phyloP scores from a whole-genome alignment of 2,797 vertebrate species.

The Propithecus deckenii region DNA sequence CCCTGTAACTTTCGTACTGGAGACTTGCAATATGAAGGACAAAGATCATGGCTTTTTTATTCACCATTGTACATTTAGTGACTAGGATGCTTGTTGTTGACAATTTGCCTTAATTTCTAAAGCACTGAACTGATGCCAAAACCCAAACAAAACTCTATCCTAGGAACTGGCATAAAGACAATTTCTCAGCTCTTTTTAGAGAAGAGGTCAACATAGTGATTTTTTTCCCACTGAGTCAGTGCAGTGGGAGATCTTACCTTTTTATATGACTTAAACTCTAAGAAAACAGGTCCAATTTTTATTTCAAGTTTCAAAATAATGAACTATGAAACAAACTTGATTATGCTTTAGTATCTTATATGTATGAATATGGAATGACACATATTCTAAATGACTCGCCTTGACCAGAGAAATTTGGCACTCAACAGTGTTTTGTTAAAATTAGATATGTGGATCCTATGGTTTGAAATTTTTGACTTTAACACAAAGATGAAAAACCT shows the following conservation, averaged over 20 bases:
- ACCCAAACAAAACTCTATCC: not conserved
- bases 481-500: slow-evolving; percentile 48
- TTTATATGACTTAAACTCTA: slow-evolving; percentile 22
- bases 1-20: not conserved
- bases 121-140: not conserved
- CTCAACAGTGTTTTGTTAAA: slow-evolving; percentile 42
- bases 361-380: not conserved
- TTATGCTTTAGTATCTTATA: not conserved
- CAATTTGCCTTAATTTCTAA: not conserved
- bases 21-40: not conserved
- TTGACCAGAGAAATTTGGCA: slow-evolving; percentile 13
- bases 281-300: slow-evolving; percentile 38
- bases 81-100: not conserved
- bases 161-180: not conserved
- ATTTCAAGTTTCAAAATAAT: slow-evolving; percentile 43
- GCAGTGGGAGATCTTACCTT: not conserved
- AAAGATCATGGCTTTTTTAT: not conserved
- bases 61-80: not conserved
- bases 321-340: not conserved
- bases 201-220: not conserved
- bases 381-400: not conserved
- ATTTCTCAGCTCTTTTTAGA: slow-evolving; percentile 18
- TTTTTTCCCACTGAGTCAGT: not conserved
- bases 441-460: not conserved
- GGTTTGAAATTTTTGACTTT: slow-evolving; percentile 1